Evolutionary conservation across 2,888 invertebrate species (phyloP).

Genomic region (Coelogynopora nodosa): DNA sequence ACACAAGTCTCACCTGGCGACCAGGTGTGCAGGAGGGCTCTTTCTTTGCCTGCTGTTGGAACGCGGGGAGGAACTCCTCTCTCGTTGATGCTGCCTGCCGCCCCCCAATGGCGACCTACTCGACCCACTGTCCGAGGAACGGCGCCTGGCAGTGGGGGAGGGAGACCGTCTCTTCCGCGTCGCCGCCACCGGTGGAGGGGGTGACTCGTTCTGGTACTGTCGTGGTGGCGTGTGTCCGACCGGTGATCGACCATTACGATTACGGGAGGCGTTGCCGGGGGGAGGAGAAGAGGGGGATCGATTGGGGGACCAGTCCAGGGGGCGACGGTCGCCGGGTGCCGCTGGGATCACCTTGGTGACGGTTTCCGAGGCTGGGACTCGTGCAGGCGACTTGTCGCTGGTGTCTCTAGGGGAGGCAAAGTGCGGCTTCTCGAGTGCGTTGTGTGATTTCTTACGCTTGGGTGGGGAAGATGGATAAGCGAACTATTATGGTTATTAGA

Average conservation of each 20-base stretch:
- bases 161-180: neutral
- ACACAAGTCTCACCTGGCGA: slow-evolving; percentile 1
- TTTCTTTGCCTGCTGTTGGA: neutral
- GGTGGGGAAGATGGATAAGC: neutral
- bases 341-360: neutral
- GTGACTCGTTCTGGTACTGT: neutral
- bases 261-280: neutral
- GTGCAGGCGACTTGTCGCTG: neutral
- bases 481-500: no score
- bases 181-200: no score
- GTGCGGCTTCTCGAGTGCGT: neutral
- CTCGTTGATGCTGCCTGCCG: no score
- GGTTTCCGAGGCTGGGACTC: neutral
- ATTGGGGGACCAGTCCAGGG: neutral
- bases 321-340: neutral
- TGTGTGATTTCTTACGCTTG: neutral
- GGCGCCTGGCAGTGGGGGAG: neutral
- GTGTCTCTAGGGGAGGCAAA: neutral
- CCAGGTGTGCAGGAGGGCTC: slow-evolving; percentile 38
- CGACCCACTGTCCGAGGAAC: neutral
- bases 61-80: neutral
- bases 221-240: neutral
- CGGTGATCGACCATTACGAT: neutral
- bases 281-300: neutral
- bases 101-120: no score